These are phyloP conservation scores for Chaetura pelagica DNA, from an alignment of 2,113 vertebrate genomes.

Conservation along the genomic window DNA sequence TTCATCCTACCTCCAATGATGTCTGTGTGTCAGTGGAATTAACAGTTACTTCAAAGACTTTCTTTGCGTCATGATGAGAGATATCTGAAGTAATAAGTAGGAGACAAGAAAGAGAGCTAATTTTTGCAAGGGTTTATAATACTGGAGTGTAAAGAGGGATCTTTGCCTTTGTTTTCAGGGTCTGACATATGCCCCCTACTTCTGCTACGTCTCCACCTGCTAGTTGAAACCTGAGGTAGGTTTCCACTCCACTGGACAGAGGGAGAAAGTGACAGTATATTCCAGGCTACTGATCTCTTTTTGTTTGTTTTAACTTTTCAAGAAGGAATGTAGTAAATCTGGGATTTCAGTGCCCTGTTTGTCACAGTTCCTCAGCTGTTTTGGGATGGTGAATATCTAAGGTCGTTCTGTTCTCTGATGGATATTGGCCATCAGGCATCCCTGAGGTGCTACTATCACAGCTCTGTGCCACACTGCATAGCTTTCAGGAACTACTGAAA, in stretches of 20 bases:
- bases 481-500: neutral
- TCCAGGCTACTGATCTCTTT: neutral
- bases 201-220: neutral
- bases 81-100: neutral
- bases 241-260: neutral
- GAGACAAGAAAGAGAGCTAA: neutral
- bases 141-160: neutral
- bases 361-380: neutral
- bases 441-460: neutral
- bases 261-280: neutral
- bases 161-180: neutral
- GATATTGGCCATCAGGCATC: neutral
- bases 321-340: neutral
- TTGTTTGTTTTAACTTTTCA: neutral
- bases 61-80: neutral
- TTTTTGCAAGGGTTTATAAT: neutral
- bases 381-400: neutral
- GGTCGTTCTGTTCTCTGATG: accelerated
- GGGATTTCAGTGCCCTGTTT: neutral
- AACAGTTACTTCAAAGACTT: neutral
- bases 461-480: neutral
- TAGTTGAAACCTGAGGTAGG: neutral
- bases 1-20: neutral
- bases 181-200: neutral
- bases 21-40: neutral